Base-by-base conservation (phyloP, 2,888 invertebrate genomes). In the Folsomia manolachei region DNA sequence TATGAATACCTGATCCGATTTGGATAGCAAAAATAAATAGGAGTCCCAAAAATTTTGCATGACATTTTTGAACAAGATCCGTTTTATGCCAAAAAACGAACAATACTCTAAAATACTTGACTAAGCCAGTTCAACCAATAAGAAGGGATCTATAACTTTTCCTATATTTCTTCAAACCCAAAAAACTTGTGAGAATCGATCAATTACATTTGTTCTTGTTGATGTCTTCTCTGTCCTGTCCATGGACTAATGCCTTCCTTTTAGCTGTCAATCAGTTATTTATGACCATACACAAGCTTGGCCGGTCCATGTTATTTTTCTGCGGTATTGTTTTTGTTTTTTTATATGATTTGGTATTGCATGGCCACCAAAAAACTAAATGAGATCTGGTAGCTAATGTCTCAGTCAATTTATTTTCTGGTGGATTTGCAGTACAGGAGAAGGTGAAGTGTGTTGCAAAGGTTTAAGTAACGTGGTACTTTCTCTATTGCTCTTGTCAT, bases 201-300 rank as follows among this genome's bases (percentile, higher is more conserved):
- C 56, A 56, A 56, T 56, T 39, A 39, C 39, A 39, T 39, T 39
- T 56, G 56, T 56, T 56, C 56, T 19, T n/a, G 18, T 56, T 56
- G 7, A 14, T 39, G 39, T 39, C 14, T 39, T 14, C 39, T 39
- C 14, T 39, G 39, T 39, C 39, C 39, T 39, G 4, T 39, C 39
- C 7, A 39, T 14, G 39, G 39, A 39, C 39, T 39, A 39, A 39
- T 39, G 39, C 39, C 56, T 56, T 56, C 56, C 56, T 18, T 21
- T 56, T 18, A 56, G 56, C 56, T 56, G 56, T 56, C 56, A 56
- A n/a, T 56, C 56, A 56, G 56, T 56, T 56, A 56, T 56, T 56
- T 56, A 56, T 56, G 56, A 56, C 56, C 21, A 51, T n/a, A n/a
- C n/a, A n/a, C n/a, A n/a, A n/a, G n/a, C n/a, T 14, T 4, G 39